Evolutionary conservation across 1,140 invertebrate species (phyloP).

Genomic region (Panulirus ornatus): DNA sequence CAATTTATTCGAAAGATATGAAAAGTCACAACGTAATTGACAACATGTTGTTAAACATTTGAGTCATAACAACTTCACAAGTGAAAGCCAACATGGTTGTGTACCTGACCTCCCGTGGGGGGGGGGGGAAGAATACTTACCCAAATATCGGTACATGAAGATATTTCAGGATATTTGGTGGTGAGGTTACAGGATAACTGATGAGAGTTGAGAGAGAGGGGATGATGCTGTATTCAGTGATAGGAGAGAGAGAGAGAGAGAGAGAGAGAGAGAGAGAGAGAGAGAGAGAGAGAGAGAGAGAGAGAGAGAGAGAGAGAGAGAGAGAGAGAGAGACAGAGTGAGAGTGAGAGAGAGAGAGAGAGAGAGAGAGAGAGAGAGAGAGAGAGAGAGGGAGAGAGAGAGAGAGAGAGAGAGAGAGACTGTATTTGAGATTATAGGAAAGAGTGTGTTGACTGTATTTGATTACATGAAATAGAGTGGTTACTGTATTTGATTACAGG

Average conservation of each 20-base stretch:
- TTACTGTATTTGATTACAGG: no score
- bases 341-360: slow-evolving; percentile 1
- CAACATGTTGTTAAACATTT: no score
- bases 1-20: no score
- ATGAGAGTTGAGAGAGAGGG: neutral
- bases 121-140: neutral
- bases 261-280: slow-evolving; percentile 7
- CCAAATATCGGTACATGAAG: neutral
- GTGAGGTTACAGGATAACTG: neutral
- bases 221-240: neutral
- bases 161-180: neutral
- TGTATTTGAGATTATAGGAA: neutral
- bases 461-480: no score
- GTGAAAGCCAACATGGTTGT: neutral
- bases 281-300: slow-evolving; percentile 7
- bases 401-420: slow-evolving; percentile 2
- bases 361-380: slow-evolving; percentile 7
- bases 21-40: no score
- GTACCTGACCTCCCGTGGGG: neutral
- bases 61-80: neutral
- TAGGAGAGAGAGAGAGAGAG: neutral
- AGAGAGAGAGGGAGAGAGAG: slow-evolving; percentile 3
- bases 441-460: no score
- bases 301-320: slow-evolving; percentile 7
- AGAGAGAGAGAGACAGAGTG: neutral